These are phyloP conservation scores for Mus spicilegus DNA, from an alignment of 2,113 vertebrate species.

Conservation along the genomic window DNA sequence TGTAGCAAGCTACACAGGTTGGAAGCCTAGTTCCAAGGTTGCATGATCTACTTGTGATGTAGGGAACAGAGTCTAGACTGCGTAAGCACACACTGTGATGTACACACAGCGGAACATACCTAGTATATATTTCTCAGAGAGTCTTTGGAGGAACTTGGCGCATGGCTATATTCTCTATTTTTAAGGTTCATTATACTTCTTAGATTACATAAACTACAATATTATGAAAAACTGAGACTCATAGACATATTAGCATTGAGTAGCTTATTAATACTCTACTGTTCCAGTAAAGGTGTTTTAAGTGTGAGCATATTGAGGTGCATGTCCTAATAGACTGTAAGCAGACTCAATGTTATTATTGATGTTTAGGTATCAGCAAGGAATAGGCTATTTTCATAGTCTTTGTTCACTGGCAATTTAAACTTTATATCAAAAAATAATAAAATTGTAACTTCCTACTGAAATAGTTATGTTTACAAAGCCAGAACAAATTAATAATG, in stretches of 20 bases:
- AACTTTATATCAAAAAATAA: background rate
- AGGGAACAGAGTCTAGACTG: background rate
- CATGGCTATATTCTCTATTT: background rate
- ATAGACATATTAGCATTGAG: background rate
- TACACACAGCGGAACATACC: background rate
- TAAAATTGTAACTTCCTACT: background rate
- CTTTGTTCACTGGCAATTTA: background rate
- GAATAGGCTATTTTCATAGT: background rate
- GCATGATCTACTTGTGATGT: background rate
- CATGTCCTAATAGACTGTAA: background rate
- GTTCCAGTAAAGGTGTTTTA: background rate
- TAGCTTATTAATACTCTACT: background rate
- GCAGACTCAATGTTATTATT: background rate
- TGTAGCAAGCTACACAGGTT: background rate
- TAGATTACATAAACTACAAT: background rate
- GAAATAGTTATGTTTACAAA: background rate
- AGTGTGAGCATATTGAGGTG: background rate
- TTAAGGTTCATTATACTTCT: background rate
- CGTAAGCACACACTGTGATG: background rate
- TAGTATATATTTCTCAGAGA: background rate
- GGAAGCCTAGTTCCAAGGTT: background rate
- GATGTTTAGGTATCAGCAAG: background rate
- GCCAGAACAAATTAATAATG: background rate
- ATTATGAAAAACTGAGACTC: too few species aligned
- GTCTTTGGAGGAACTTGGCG: background rate